Conservation (phyloP, 2,113 vertebrate species). For the Sceloporus undulatus region DNA sequence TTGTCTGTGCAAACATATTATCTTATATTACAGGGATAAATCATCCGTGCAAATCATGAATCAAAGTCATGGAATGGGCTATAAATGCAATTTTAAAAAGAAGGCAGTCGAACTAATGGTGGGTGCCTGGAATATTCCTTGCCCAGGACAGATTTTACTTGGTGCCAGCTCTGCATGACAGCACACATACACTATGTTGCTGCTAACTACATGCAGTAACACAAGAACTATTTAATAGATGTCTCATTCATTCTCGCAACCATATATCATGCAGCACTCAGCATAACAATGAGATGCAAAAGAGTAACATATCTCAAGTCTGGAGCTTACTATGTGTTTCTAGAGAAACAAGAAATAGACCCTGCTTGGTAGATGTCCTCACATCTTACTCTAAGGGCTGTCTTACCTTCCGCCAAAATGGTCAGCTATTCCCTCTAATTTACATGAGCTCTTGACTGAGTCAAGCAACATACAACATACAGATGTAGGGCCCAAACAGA, state of each 20-base stretch:
- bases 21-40: background rate
- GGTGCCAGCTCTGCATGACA: background rate
- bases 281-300: background rate
- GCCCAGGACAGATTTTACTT: background rate
- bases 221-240: background rate
- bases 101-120: background rate
- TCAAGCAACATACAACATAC: background rate
- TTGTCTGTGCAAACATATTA: background rate
- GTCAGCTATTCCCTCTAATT: constrained; percentile 9
- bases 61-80: background rate
- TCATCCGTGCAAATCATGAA: background rate
- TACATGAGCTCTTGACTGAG: constrained; percentile 7
- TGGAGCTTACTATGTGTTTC: background rate
- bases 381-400: background rate
- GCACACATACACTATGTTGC: background rate
- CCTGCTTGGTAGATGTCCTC: background rate
- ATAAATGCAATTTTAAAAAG: background rate
- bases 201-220: background rate
- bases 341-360: background rate
- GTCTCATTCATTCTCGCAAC: background rate
- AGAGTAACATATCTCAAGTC: background rate
- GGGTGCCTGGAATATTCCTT: background rate
- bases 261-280: background rate
- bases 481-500: no score
- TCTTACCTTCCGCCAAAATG: constrained; percentile 1